Evolutionary conservation across 2,888 invertebrate genomes (phyloP), one percentile per base, ranked within the genome.

Genomic region (Buathra laborator): DNA sequence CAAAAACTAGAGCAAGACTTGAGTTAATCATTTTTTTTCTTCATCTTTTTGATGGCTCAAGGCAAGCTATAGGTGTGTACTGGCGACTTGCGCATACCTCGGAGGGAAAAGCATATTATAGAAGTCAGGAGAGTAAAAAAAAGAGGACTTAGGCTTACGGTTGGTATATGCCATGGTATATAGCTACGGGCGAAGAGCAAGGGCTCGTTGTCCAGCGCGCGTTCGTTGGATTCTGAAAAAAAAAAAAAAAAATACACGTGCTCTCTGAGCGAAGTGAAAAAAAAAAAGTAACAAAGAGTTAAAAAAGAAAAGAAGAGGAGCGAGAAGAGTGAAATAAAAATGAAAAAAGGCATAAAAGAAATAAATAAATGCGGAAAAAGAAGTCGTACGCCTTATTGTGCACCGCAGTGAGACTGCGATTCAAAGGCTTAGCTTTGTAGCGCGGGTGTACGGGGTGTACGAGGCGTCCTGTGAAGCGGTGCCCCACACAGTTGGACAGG

Each of bases 371-470:
- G 84, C 72, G 85, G 89, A 90, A 89, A 89, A 90, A 90, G 90
- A 93, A 93, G 92, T 93, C 91, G 91, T 90, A 90, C 92, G 92
- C 93, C 93, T 93, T 94, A 93, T 93, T 94, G 93, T 93, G 90
- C 90, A 89, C 88, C 90, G 59, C 59, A 90, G 92, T 91, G 92
- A 93, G 92, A 92, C 92, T 91, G 87, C 89, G 91, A 93, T 92
- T 93, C 94, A 94, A 93, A 93, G 93, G 93, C 93, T 93, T 92
- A 93, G 93, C 93, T 92, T 93, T 93, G 91, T 93, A 91, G 87
- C 86, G 86, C 86, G 84, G 86, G 81, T 72, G 83, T 74, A 76
- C 53, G 71, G 66, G 74, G 88, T 83, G 87, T 86, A 87, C 86
- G 84, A 81, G 86, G 86, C 79, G 83, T 87, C 74, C 77, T 80